phyloP scores from a whole-genome alignment of 2,797 vertebrate genomes.

The Protosalanx chinensis region DNA sequence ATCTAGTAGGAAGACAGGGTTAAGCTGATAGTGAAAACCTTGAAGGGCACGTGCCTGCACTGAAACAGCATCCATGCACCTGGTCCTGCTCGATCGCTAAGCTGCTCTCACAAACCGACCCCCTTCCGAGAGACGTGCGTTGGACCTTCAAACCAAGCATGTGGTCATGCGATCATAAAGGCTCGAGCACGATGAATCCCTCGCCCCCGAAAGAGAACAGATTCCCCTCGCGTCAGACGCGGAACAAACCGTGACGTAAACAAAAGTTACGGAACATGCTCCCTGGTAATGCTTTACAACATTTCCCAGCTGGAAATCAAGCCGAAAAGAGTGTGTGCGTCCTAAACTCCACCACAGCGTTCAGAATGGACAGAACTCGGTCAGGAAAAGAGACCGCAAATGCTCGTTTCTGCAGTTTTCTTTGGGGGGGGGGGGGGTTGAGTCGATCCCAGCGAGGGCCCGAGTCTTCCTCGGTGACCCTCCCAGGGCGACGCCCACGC shows the following conservation, averaged over 20 bases:
- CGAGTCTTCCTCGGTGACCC: neutral
- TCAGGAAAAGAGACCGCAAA: too few relatives aligned
- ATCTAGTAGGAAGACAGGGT: neutral
- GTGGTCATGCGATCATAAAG: conserved; percentile 5
- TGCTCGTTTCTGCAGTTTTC: too few relatives aligned
- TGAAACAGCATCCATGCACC: conserved; percentile 21
- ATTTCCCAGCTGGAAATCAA: conserved; percentile 28
- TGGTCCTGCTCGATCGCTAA: too few relatives aligned
- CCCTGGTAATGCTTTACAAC: conserved; percentile 44
- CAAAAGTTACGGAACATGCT: conserved; percentile 3
- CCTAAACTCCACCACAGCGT: neutral
- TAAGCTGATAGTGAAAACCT: neutral
- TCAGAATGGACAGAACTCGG: too few relatives aligned
- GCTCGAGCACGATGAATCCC: conserved; percentile 7
- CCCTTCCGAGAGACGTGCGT: neutral
- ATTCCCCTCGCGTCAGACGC: conserved; percentile 6
- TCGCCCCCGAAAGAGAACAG: neutral
- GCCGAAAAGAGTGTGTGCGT: conserved; percentile 37
- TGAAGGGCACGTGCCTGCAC: conserved; percentile 9
- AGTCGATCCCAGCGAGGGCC: too few relatives aligned
- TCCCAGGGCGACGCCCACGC: neutral
- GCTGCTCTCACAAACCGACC: neutral
- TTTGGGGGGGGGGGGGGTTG: too few relatives aligned
- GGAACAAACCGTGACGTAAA: conserved; percentile 28
- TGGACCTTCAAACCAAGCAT: conserved; percentile 11